Percentiles rank a stretch among this genome's conserved stretches.
phyloP scores from a whole-genome alignment of 1,140 invertebrate species.

The Tetramorium alpestre region DNA sequence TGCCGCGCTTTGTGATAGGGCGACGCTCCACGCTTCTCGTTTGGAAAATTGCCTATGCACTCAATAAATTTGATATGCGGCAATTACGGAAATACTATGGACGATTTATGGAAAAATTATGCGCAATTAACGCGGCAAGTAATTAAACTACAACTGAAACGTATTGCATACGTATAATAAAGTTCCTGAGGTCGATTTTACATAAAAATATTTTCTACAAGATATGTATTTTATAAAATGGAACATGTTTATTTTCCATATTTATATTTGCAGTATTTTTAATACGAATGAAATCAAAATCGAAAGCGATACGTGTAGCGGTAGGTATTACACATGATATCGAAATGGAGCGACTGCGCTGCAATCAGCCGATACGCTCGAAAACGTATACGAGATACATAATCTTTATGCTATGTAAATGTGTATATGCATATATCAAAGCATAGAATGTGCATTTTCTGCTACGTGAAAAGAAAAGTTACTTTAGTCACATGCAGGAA shows the following conservation, averaged over 20 bases:
- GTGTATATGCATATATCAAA: not conserved
- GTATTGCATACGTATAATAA: no score
- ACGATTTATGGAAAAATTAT: slow-evolving; percentile 49
- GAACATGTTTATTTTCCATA: not conserved
- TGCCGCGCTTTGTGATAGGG: slow-evolving; percentile 36
- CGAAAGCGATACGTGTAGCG: not conserved
- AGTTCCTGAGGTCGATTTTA: not conserved
- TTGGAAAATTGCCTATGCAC: slow-evolving; percentile 46
- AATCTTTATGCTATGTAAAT: not conserved
- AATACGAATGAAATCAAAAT: slow-evolving; percentile 1
- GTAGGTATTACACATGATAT: not conserved
- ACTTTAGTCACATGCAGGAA: not conserved
- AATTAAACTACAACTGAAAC: slow-evolving; percentile 17
- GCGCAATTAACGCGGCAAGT: not conserved
- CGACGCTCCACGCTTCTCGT: not conserved
- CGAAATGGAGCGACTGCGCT: not conserved
- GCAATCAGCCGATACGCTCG: not conserved
- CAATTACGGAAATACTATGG: slow-evolving; percentile 4
- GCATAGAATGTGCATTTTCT: not conserved
- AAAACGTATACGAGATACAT: slow-evolving; percentile 9
- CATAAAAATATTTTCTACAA: not conserved
- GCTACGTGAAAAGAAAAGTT: not conserved
- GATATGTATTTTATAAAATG: not conserved
- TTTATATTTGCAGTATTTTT: slow-evolving; percentile 26
- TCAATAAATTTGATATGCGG: slow-evolving; percentile 40